Evolutionary conservation across 2,797 vertebrate genomes (phyloP), one percentile per base, ranked within the genome.

Genomic region (Brachyalestes nurse): DNA sequence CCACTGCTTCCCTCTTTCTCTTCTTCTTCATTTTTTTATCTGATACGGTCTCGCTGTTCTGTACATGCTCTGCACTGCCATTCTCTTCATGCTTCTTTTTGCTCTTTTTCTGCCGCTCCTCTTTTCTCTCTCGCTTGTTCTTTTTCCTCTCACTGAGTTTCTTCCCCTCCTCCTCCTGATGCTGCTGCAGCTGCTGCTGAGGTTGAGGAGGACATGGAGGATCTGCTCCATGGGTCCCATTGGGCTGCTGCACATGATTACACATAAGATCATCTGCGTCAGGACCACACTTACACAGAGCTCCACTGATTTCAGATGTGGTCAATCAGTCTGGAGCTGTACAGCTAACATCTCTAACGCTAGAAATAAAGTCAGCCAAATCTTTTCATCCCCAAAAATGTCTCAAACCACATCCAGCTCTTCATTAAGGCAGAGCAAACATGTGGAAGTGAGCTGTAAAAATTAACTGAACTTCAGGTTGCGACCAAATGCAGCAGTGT

Each of bases 21-120:
- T 79, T 84, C n/a, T 65, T 88, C 62, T 21, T 72, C 2, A 51
- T 0, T 2, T 4, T 40, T 81, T 86, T 28, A 75, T 83, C 1
- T 23, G 28, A 16, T 13, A 9, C 76, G 77, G 88, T 40, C 0
- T 23, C 17, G n/a, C 71, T 79, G 82, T 92, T 61, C 90, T 87
- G 40, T 79, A 91, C 57, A 80, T 86, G 10, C 84, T 87, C 72
- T 82, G 85, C 16, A 87, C 83, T 1, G 86, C 89, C 55, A 72
- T 93, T 87, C 88, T 92, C 83, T 66, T 78, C 28, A 23, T n/a
- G 61, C 28, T 58, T 77, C 49, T 78, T 78, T 51, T 73, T 82
- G 74, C 91, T 94, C 12, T 90, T 92, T 83, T 96, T 93, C 85
- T 93, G 91, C 62, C 93, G 88, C 47, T 95, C 94, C 67, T 94